Evolutionary conservation across 2,113 vertebrate genomes (phyloP).

Genomic region (Nematolebias whitei): DNA sequence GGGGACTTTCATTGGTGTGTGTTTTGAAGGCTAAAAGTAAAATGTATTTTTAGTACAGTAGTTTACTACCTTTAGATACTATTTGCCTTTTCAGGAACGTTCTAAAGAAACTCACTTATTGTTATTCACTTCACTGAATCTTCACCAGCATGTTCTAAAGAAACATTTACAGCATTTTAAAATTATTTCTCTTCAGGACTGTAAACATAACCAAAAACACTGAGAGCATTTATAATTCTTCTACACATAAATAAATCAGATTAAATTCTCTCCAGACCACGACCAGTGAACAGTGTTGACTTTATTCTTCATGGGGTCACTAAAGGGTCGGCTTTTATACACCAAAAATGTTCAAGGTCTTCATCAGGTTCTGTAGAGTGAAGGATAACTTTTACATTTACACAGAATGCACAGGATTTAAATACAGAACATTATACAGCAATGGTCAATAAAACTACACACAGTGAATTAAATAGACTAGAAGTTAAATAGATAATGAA

Average conservation of each 20-base stretch:
- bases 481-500: slow-evolving; percentile 56
- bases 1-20: no score
- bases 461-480: slow-evolving; percentile 48
- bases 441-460: slow-evolving; percentile 63
- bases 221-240: background rate
- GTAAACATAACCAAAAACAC: no score
- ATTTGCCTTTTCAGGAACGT: no score
- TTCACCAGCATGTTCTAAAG: no score
- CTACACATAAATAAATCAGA: background rate
- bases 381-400: slow-evolving; percentile 46
- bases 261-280: background rate
- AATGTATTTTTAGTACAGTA: no score
- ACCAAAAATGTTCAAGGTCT: slow-evolving; percentile 50
- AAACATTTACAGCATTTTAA: no score
- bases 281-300: slow-evolving; percentile 42
- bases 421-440: slow-evolving; percentile 70
- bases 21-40: no score
- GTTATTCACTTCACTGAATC: no score
- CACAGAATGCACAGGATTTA: slow-evolving; percentile 64
- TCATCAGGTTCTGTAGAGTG: slow-evolving; percentile 35
- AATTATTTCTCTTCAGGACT: no score
- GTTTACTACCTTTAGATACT: no score
- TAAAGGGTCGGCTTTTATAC: slow-evolving; percentile 50
- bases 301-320: slow-evolving; percentile 69
- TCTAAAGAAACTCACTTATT: no score